Evolutionary conservation across 2,113 vertebrate species (phyloP).

Genomic region (Megaleporinus macrocephalus): DNA sequence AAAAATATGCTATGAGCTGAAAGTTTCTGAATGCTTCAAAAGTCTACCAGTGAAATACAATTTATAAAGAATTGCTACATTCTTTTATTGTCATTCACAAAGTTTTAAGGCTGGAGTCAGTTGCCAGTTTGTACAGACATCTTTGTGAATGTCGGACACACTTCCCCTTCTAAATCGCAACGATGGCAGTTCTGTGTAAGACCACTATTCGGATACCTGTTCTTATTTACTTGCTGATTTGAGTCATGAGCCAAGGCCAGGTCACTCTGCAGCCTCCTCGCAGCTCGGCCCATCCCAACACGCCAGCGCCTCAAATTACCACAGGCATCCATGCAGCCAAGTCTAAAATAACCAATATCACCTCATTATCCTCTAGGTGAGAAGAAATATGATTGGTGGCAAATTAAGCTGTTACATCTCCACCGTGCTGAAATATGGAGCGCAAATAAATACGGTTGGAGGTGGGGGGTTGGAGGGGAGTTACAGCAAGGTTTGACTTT

Average conservation of each 20-base stretch:
- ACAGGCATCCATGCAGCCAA: slow-evolving; percentile 54
- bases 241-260: slow-evolving; percentile 26
- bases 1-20: too few relatives aligned
- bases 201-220: slow-evolving; percentile 23
- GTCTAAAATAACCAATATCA: slow-evolving; percentile 59
- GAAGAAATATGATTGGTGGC: slow-evolving; percentile 62
- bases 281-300: slow-evolving; percentile 36
- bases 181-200: slow-evolving; percentile 4
- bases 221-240: slow-evolving; percentile 48
- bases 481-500: slow-evolving; percentile 56
- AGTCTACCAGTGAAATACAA: neutral
- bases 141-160: slow-evolving; percentile 18
- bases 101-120: neutral
- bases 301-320: slow-evolving; percentile 47
- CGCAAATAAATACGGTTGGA: slow-evolving; percentile 53
- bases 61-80: neutral
- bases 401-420: slow-evolving; percentile 64
- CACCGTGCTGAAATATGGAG: slow-evolving; percentile 54
- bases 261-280: slow-evolving; percentile 37
- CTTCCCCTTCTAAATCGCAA: slow-evolving; percentile 32
- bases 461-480: slow-evolving; percentile 26
- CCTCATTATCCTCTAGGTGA: slow-evolving; percentile 57
- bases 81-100: neutral
- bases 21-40: too few relatives aligned
- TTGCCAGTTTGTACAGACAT: slow-evolving; percentile 31